These are phyloP conservation scores for Crematogaster levior DNA, from an alignment of 2,888 invertebrate species.

Conservation along the genomic window DNA sequence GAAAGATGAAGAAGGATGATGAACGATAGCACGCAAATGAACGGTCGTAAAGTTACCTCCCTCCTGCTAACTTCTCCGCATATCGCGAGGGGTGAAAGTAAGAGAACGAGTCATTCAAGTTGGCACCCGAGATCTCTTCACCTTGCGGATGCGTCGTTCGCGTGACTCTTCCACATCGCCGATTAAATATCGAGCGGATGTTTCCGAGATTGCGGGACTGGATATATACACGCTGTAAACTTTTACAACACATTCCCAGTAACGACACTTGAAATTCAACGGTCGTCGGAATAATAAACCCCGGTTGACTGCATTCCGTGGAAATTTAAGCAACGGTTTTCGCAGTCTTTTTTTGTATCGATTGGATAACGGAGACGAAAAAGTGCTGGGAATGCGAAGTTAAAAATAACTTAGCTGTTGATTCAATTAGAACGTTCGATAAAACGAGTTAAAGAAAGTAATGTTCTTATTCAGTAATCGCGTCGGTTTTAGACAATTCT, in stretches of 20 bases:
- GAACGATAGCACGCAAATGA: constrained; percentile 8
- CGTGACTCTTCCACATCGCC: constrained; percentile 16
- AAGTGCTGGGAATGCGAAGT: neutral
- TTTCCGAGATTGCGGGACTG: neutral
- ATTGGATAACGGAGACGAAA: neutral
- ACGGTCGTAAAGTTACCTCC: constrained; percentile 19
- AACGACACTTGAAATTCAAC: constrained; percentile 21
- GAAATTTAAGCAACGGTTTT: constrained; percentile 1
- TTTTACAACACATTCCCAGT: constrained; percentile 6
- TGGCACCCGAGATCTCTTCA: constrained; percentile 36
- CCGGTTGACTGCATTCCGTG: neutral
- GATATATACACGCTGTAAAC: constrained; percentile 17
- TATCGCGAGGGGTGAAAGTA: neutral
- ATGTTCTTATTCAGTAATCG: neutral
- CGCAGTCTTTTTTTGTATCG: neutral
- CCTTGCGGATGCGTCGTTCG: constrained; percentile 4
- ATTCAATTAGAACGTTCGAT: neutral
- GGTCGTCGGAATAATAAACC: neutral
- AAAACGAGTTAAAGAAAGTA: too few species aligned
- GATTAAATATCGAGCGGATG: constrained; percentile 26
- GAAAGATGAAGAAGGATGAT: constrained; percentile 20
- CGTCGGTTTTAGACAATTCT: neutral
- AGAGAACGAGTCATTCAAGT: constrained; percentile 1
- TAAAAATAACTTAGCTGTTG: neutral
- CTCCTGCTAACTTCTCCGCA: neutral